Conservation (phyloP, 2,113 vertebrate genomes). For the Myotis brandtii region DNA sequence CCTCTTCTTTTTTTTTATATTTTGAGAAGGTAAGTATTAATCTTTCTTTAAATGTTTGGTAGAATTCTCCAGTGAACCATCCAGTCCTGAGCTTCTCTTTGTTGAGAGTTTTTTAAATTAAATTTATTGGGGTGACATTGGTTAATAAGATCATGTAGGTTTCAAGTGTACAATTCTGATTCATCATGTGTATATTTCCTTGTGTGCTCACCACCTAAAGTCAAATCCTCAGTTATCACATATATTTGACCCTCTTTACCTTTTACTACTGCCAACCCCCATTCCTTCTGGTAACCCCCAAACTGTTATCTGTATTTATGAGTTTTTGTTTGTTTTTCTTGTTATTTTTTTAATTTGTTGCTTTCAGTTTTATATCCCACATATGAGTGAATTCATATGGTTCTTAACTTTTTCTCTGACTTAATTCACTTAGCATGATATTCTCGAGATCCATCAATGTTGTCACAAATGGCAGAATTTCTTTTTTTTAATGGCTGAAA, state of each 20-base stretch:
- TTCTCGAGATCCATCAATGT: neutral
- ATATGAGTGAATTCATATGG: neutral
- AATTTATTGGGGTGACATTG: too few relatives aligned
- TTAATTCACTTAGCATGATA: neutral
- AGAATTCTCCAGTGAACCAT: neutral
- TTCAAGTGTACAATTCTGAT: too few relatives aligned
- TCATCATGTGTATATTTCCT: too few relatives aligned
- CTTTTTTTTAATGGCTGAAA: neutral
- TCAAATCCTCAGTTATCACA: too few relatives aligned
- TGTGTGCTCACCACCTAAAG: too few relatives aligned
- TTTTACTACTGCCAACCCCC: neutral
- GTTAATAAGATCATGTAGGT: too few relatives aligned
- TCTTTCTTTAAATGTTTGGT: neutral
- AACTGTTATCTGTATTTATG: neutral
- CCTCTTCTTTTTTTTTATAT: neutral
- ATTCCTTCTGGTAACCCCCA: neutral
- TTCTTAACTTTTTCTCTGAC: neutral
- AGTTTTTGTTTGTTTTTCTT: neutral
- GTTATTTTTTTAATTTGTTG: neutral
- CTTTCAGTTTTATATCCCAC: neutral
- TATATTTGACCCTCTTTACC: neutral
- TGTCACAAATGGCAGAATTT: neutral
- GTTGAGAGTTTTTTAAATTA: neutral
- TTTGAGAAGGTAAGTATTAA: neutral
- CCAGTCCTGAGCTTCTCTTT: neutral